Percentiles rank a stretch among this genome's conserved stretches.
Conservation (phyloP, 2,113 vertebrate species). For the Hypomesus transpacificus region DNA sequence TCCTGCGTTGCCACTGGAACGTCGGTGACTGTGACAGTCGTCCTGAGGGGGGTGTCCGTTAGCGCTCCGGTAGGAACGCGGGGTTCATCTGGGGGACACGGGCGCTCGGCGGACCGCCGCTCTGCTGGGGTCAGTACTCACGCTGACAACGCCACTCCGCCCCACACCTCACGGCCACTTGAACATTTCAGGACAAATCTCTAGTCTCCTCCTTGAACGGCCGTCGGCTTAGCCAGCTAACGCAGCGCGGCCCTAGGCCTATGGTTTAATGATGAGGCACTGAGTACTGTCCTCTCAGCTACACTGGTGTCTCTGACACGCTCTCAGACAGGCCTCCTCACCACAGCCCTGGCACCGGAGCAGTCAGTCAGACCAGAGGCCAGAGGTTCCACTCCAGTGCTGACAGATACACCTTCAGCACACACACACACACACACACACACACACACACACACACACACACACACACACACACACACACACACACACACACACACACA, state of each 20-base stretch:
- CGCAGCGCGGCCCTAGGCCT: not conserved
- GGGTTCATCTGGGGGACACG: constrained; percentile 7
- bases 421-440: too few relatives aligned
- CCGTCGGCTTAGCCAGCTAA: not conserved
- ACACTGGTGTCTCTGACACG: too few relatives aligned
- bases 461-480: too few relatives aligned
- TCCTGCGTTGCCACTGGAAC: constrained; percentile 29
- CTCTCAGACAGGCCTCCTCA: too few relatives aligned
- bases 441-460: too few relatives aligned
- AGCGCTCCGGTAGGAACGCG: constrained; percentile 7
- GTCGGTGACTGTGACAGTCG: constrained; percentile 30
- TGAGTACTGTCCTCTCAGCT: not conserved
- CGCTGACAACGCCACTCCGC: constrained; percentile 4
- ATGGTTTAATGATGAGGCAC: constrained; percentile 4
- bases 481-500: too few relatives aligned
- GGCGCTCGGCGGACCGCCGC: too few relatives aligned
- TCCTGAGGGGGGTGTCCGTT: constrained; percentile 40
- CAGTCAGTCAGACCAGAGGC: not conserved
- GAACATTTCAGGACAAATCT: constrained; percentile 12
- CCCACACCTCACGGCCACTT: constrained; percentile 18
- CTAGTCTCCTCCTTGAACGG: not conserved
- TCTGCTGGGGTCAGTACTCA: not conserved
- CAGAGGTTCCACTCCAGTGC: not conserved
- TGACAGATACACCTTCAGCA: too few relatives aligned
- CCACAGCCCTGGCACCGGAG: not conserved